Base-by-base conservation (phyloP, 2,888 invertebrate genomes). In the Pyrocoelia pectoralis region DNA sequence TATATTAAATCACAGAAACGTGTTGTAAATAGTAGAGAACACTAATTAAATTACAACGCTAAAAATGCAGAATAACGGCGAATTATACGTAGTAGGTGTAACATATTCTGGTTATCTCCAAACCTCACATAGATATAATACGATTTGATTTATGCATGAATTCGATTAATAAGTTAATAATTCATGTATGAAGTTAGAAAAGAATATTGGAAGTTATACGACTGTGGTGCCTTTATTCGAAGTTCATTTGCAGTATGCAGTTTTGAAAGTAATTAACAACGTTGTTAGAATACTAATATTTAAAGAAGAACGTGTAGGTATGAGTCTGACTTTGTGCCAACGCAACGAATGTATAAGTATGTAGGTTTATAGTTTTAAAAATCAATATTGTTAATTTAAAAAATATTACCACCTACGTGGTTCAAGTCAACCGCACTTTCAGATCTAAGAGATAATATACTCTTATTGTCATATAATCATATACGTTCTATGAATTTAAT, bases 321-420 rank as follows among this genome's bases (percentile, higher is more conserved):
- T 33, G 41, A 29, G 51, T 43, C 29, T 17, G 40, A 29, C 40
- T 50, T 15, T 49, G 56, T 56, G 28, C 49, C 48, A 56, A 48
- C 46, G 50, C 56, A 52, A 52, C 15, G 40, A 50, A 41, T 38
- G 56, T 56, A 52, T 62, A 66, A 66, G 46, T 68, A 69, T 61
- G 68, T 66, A 64, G 65, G 68, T 68, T 68, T 68, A 61, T 66
- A 64, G 64, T 65, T 64, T 58, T 56, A 61, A 66, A 68, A 66
- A 65, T 64, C 40, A 50, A 58, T 57, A 66, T 66, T 66, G 68
- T 68, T 61, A 48, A 53, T 51, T 41, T 57, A 17, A 66, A 68
- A 64, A 64, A 61, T 56, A 55, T 61, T 60, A 55, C 63, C 66
- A 61, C 63, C 66, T 65, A 66, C 57, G 61, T 66, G 40, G 33